phyloP scores from a whole-genome alignment of 2,797 vertebrate genomes.

The Leptodactylus fallax region DNA sequence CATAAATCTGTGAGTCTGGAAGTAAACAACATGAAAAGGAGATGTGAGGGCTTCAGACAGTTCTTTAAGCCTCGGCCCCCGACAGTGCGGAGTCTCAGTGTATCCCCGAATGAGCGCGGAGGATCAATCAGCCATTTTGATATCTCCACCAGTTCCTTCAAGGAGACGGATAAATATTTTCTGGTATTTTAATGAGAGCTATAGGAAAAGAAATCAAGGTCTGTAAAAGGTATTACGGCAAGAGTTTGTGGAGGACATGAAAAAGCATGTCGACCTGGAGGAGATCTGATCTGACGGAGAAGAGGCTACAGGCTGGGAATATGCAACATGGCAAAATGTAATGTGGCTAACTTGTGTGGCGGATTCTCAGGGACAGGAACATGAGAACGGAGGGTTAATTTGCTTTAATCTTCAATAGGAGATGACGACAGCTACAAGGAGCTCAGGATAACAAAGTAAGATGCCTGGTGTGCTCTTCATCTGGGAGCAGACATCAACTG shows the following conservation, averaged over 20 bases:
- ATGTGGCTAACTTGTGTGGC: no score
- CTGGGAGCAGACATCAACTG: no score
- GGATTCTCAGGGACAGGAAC: no score
- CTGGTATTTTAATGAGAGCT: conserved; percentile 21
- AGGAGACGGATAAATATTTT: neutral
- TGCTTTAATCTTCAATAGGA: no score
- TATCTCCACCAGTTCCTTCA: conserved; percentile 7
- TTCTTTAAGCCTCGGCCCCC: neutral
- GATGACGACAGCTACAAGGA: no score
- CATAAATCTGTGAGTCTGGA: neutral
- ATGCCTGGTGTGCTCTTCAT: no score
- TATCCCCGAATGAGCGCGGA: neutral
- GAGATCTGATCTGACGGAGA: neutral
- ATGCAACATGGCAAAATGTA: no score
- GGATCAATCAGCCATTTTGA: conserved; percentile 25
- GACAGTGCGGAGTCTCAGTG: neutral
- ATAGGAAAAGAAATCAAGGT: conserved; percentile 2
- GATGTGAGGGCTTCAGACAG: conserved; percentile 19
- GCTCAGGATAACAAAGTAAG: no score
- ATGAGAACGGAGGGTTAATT: no score
- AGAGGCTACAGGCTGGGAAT: neutral
- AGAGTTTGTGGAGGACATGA: neutral
- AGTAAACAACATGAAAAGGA: conserved; percentile 22
- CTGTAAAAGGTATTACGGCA: neutral
- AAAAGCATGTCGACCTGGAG: conserved; percentile 1